Evolutionary conservation across 2,888 invertebrate genomes (phyloP).

Genomic region (Plebejus melissa): DNA sequence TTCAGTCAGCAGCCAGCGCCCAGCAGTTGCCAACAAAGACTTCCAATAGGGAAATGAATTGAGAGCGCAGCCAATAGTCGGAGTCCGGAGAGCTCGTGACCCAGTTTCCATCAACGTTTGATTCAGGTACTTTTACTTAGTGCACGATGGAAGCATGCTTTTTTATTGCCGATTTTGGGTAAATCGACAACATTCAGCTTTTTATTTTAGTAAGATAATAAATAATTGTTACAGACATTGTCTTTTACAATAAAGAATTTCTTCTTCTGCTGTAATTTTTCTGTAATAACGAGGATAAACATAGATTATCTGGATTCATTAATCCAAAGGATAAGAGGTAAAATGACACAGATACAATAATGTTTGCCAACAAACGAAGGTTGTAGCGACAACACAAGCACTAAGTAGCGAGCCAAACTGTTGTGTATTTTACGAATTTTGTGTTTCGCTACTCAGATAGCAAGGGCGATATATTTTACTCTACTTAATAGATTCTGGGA

Average conservation of each 20-base stretch:
- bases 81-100: conserved; percentile 10
- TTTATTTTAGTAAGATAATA: neutral
- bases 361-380: neutral
- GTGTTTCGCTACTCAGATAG: neutral
- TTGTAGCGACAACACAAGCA: conserved; percentile 49
- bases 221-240: neutral
- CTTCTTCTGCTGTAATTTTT: too few species aligned
- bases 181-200: neutral
- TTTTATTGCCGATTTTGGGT: neutral
- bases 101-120: conserved; percentile 2
- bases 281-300: neutral
- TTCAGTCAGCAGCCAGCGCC: neutral
- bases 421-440: conserved; percentile 34
- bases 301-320: neutral
- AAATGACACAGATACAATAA: neutral
- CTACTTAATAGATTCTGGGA: neutral
- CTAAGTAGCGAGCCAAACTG: conserved; percentile 29
- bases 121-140: neutral
- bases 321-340: neutral
- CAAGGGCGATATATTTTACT: neutral
- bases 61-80: conserved; percentile 15
- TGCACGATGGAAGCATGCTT: neutral
- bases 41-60: conserved; percentile 6
- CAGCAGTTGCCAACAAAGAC: neutral
- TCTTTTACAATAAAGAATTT: too few species aligned